A percentile compares a stretch with the other conserved stretches of the same genome.
These are phyloP conservation scores for Discoglossus pictus DNA, from an alignment of 2,797 vertebrate species.

Conservation along the genomic window DNA sequence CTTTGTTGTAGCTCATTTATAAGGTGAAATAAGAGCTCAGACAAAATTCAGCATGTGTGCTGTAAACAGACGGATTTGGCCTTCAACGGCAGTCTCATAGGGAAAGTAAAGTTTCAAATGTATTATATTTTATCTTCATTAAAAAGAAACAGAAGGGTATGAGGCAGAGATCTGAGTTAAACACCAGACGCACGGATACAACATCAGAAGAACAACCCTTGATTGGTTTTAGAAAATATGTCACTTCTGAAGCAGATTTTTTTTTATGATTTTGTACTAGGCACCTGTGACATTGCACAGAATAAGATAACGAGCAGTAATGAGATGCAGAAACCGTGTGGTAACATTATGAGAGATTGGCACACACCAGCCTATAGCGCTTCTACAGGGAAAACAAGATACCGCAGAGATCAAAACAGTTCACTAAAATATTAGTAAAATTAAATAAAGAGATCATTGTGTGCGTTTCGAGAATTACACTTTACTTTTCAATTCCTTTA, in stretches of 20 bases:
- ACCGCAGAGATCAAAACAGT: too few relatives aligned
- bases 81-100: constrained; percentile 25
- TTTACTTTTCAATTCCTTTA: too few relatives aligned
- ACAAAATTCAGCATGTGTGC: constrained; percentile 18
- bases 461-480: too few relatives aligned
- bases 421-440: too few relatives aligned
- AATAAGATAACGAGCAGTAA: too few relatives aligned
- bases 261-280: constrained; percentile 2
- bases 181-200: neutral
- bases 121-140: constrained; percentile 29
- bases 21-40: constrained; percentile 18
- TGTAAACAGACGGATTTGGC: neutral
- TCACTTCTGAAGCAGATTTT: neutral
- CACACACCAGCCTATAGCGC: too few relatives aligned
- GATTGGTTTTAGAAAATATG: constrained; percentile 16
- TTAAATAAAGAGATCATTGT: too few relatives aligned
- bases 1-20: constrained; percentile 6
- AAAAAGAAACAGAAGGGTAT: constrained; percentile 23
- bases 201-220: neutral
- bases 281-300: neutral
- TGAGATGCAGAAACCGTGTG: too few relatives aligned
- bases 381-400: too few relatives aligned
- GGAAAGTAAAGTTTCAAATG: constrained; percentile 22
- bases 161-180: constrained; percentile 16
- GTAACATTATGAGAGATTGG: too few relatives aligned